Conservation (phyloP, 1,140 invertebrate species). For the Macrosteles quadrilineatus region DNA sequence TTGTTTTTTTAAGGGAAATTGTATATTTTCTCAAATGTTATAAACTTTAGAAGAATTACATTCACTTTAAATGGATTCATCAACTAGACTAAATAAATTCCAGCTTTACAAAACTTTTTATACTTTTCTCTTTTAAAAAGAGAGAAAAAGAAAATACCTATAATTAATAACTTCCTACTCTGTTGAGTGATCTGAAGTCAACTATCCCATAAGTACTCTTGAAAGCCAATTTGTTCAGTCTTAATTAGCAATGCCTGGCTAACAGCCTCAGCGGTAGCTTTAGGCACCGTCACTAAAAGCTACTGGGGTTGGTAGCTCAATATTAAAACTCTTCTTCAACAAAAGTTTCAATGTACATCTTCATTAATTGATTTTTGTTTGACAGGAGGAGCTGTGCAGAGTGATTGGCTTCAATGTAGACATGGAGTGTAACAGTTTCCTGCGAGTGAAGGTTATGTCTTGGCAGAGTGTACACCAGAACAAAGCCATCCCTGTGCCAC, state of each 20-base stretch:
- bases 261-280: no score
- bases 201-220: neutral
- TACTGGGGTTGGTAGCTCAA: neutral
- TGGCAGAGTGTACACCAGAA: slow-evolving; percentile 64
- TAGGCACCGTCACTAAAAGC: neutral
- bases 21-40: neutral
- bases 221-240: neutral
- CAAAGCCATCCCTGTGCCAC: slow-evolving; percentile 68
- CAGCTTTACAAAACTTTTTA: no score
- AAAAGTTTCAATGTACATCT: slow-evolving; percentile 36
- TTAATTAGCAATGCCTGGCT: neutral
- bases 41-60: neutral
- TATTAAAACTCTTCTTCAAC: slow-evolving; percentile 30
- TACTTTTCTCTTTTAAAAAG: no score
- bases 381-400: slow-evolving; percentile 64
- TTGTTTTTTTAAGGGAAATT: neutral
- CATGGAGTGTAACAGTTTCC: slow-evolving; percentile 86
- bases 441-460: slow-evolving; percentile 64
- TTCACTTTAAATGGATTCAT: neutral
- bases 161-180: neutral
- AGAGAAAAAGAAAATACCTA: no score
- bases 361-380: slow-evolving; percentile 1
- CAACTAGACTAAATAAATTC: neutral
- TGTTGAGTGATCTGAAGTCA: neutral
- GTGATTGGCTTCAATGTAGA: slow-evolving; percentile 94